These are phyloP conservation scores for Scolopax rusticola DNA, from an alignment of 2,797 vertebrate genomes.

Conservation along the genomic window DNA sequence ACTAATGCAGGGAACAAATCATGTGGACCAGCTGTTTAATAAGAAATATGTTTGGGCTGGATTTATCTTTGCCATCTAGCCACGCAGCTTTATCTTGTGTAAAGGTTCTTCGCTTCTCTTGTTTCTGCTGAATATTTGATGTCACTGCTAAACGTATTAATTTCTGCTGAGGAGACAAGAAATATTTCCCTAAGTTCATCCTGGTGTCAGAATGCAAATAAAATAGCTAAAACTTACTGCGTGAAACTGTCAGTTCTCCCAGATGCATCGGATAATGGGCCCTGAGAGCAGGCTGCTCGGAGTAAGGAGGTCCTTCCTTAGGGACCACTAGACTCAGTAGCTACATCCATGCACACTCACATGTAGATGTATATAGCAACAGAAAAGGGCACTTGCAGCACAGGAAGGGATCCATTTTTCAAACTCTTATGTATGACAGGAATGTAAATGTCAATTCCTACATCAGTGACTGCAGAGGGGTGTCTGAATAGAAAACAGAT, in stretches of 20 bases:
- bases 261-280: not conserved
- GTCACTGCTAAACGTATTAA: not conserved
- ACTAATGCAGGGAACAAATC: slow-evolving; percentile 48
- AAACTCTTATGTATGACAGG: not conserved
- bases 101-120: not conserved
- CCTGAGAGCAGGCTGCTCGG: not conserved
- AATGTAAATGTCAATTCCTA: not conserved
- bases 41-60: slow-evolving; percentile 16
- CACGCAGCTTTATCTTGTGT: slow-evolving; percentile 3
- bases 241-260: not conserved
- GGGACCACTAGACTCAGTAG: not conserved
- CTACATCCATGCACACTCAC: fast-evolving
- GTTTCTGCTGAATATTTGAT: slow-evolving; percentile 1
- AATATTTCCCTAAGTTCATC: not conserved
- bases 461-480: too few species aligned
- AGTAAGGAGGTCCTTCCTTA: not conserved
- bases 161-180: not conserved
- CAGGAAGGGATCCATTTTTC: not conserved
- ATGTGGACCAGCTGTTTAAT: slow-evolving; percentile 1
- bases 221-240: not conserved
- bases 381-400: not conserved
- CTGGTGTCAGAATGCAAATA: not conserved
- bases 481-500: fast-evolving
- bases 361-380: fast-evolving
- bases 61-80: slow-evolving; percentile 21